Conservation (phyloP, 1,140 invertebrate genomes). For the Trichonephila clavipes region DNA sequence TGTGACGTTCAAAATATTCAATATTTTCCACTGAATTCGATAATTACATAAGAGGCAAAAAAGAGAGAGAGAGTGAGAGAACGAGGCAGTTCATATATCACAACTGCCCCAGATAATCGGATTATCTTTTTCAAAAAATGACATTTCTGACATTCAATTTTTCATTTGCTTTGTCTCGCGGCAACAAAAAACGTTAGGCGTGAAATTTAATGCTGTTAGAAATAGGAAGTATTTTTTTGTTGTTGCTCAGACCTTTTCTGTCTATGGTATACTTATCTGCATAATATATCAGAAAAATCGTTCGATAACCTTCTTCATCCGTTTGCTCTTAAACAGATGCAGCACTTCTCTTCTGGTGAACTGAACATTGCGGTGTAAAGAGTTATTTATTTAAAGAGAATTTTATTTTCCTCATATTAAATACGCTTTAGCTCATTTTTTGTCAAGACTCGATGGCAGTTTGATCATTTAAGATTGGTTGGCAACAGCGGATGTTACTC, state of each 20-base stretch:
- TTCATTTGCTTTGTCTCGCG: slow-evolving; percentile 43
- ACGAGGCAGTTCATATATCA: slow-evolving; percentile 44
- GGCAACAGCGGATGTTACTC: slow-evolving; percentile 10
- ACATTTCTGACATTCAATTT: slow-evolving; percentile 65
- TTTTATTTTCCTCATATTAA: slow-evolving; percentile 49
- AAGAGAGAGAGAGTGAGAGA: not conserved
- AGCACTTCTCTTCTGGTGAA: slow-evolving; percentile 26
- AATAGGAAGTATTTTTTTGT: not conserved
- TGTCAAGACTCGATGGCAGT: slow-evolving; percentile 14
- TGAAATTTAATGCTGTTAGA: slow-evolving; percentile 48
- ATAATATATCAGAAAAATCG: slow-evolving; percentile 43
- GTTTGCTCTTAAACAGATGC: slow-evolving; percentile 44
- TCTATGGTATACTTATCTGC: slow-evolving; percentile 41
- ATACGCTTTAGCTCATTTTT: slow-evolving; percentile 51
- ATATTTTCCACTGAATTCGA: slow-evolving; percentile 12
- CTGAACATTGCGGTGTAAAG: slow-evolving; percentile 38
- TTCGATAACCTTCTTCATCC: slow-evolving; percentile 37
- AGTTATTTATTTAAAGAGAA: slow-evolving; percentile 64
- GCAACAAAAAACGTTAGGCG: not conserved
- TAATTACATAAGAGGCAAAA: slow-evolving; percentile 38
- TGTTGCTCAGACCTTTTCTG: not conserved
- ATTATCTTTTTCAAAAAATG: slow-evolving; percentile 66
- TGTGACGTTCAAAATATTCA: slow-evolving; percentile 33
- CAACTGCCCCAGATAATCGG: slow-evolving; percentile 51
- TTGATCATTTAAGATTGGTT: slow-evolving; percentile 36